A percentile compares a stretch with the other conserved stretches of the same genome.
These are phyloP conservation scores for Zoanthus sociatus DNA, from an alignment of 92 coral and sea anemone genomes.

Conservation along the genomic window DNA sequence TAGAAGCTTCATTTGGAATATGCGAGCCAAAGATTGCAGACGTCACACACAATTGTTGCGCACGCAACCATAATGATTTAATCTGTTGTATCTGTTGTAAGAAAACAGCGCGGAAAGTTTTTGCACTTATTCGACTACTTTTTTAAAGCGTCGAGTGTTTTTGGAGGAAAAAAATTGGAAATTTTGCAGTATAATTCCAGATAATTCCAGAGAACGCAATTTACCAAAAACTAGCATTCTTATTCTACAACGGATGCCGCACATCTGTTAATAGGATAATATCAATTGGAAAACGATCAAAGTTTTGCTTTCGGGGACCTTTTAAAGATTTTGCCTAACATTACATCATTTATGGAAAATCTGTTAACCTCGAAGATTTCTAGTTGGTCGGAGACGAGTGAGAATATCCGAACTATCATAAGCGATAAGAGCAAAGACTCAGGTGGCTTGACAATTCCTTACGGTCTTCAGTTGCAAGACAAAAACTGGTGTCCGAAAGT, in stretches of 20 bases:
- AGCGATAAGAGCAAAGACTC: constrained; percentile 52
- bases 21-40: neutral
- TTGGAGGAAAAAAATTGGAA: neutral
- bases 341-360: constrained; percentile 11
- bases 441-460: constrained; percentile 63
- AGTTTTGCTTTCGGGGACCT: neutral
- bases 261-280: neutral
- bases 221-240: no score
- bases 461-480: constrained; percentile 82
- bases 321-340: neutral
- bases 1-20: no score
- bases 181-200: no score
- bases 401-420: constrained; percentile 56
- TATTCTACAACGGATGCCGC: no score
- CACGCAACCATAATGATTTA: constrained; percentile 12
- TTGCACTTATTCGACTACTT: neutral
- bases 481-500: constrained; percentile 75
- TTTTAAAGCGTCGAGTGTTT: neutral
- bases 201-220: no score
- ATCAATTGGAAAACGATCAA: neutral
- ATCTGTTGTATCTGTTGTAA: neutral
- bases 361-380: constrained; percentile 66
- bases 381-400: constrained; percentile 70
- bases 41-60: constrained; percentile 40
- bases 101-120: neutral